A percentile compares a stretch with the other conserved stretches of the same genome.
Evolutionary conservation across 2,113 vertebrate genomes (phyloP).

Genomic region (Macrotis lagotis): DNA sequence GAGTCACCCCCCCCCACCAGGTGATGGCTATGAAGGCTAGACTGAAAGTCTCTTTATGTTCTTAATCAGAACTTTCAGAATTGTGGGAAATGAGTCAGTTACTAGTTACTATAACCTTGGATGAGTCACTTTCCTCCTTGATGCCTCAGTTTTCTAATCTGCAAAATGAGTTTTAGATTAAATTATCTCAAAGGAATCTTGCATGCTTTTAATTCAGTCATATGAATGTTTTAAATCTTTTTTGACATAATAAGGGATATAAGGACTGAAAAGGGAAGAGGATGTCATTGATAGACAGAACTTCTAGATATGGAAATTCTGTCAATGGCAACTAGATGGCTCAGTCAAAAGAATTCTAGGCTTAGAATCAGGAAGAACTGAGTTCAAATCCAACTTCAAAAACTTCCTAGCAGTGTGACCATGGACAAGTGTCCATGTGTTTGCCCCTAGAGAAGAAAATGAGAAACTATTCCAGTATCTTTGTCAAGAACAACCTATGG

Average conservation of each 20-base stretch:
- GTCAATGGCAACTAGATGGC: neutral
- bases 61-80: neutral
- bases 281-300: neutral
- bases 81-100: neutral
- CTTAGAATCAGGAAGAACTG: neutral
- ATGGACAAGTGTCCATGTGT: neutral
- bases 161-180: neutral
- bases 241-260: neutral
- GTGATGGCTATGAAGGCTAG: neutral
- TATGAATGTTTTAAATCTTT: neutral
- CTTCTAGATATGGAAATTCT: neutral
- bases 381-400: neutral
- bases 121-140: neutral
- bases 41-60: neutral
- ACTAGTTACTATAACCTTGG: neutral
- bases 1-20: neutral
- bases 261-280: neutral
- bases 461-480: neutral
- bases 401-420: neutral
- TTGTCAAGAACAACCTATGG: neutral
- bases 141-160: neutral
- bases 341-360: neutral
- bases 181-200: neutral
- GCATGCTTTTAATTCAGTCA: neutral
- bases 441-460: neutral